Base-by-base conservation (phyloP, 2,113 vertebrate genomes). In the Mola mola region DNA sequence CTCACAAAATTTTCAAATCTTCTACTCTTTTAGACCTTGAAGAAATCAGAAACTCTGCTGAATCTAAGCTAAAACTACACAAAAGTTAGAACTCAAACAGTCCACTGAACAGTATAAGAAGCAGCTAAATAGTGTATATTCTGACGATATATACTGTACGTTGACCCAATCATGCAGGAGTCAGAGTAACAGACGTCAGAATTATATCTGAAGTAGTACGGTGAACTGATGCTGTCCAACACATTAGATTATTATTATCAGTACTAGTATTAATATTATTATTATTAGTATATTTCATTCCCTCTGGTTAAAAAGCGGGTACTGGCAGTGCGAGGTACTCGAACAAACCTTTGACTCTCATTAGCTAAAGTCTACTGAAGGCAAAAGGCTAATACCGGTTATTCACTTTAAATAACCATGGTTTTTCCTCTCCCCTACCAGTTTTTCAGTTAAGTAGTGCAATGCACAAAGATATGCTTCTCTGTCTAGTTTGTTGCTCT, bases 31-130 rank as follows among this genome's bases (percentile, higher is more conserved):
- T 66, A 66, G 15, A 72, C 33, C 50, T 72, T 75, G 36, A 73
- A 81, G 75, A 79, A 86, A 82, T 87, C 65, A 85, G 25, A 73
- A 82, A 79, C 7, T 80, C 48, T 67, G 79, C 70, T 63, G 74
- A 70, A 60, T 73, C 77, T 72, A 66, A 78, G 61, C 53, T 60
- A 60, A 81, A 82, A 53, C 38, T 73, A 60, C 48, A 40, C 48
- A 72, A 49, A 74, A 46, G 31, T 68, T 75, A 67, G 72, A 65
- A 77, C 79, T 72, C 49, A 78, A 72, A 74, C 7, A 41, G 46
- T 37, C 26, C 2, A n/a, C 38, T 38, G 74, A 64, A 65, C 60
- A 51, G 25, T 58, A 24, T 28, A 38, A 78, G 25, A 75, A 53
- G 44, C 38, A 63, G 46, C 24, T 49, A 22, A 73, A 66, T 57